Base-by-base conservation (phyloP, 2,113 vertebrate genomes). In the Trochalopteron elliotii region DNA sequence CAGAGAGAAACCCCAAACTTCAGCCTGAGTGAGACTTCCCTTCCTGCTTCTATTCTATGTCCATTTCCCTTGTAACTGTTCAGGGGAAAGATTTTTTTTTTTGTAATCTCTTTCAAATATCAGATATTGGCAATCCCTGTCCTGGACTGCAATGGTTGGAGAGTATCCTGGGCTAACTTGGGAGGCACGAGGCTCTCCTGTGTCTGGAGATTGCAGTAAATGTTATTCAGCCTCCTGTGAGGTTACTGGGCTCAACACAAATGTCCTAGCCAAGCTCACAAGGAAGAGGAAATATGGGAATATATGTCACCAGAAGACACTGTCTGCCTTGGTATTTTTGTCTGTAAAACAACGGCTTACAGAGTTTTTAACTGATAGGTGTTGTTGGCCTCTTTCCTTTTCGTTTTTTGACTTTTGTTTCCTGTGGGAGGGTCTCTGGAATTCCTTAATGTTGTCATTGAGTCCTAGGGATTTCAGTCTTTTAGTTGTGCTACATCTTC, bases 401-500 rank as follows among this genome's bases (percentile, higher is more conserved):
- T 84, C 68, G 39, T 87, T 61, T 87, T 86, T 30, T 63, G 50
- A 70, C 33, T 93, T 61, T 56, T 71, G 7, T 94, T 95, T 92
- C 87, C 83, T 81, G 35, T 79, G 63, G 35, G 52, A 61, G 45
- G 64, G 24, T 64, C 65, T 86, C 47, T 93, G 75, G 70, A 72
- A 80, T 88, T 88, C 61, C 67, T 93, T 80, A 61, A 79, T 7
- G 2, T 85, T 91, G 60, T 90, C 89, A 86, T 57, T 0, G 0
- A 56, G 61, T 82, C 60, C 52, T 53, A 68, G 69, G 65, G 81
- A 89, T 85, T 89, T 77, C 40, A 47, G 35, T 75, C 31, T 84
- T 67, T 42, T 53, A 83, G 35, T 60, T 24, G 42, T 0, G 1
- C 22, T 76, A 12, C 20, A 16, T 75, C 70, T 88, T 52, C 74